Evolutionary conservation across 2,113 vertebrate species (phyloP), one percentile per base, ranked within the genome.

Genomic region (Psittacula cyanocephala): DNA sequence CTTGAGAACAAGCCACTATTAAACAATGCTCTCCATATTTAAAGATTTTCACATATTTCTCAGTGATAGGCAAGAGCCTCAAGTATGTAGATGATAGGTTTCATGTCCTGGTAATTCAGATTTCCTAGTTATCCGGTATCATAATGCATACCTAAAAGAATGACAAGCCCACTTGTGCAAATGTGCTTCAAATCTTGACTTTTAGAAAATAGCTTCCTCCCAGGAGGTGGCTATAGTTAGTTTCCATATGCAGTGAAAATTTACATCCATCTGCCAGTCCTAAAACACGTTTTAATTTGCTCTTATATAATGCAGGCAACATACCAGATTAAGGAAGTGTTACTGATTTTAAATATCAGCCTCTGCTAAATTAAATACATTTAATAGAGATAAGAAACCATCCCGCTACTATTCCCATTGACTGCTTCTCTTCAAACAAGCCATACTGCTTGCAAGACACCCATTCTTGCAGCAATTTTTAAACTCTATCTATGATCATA

Each of bases 181-280:
- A 93, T 3, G 0, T 71, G 39, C 74, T 78, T 86, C 47, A 27
- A 6, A 84, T 55, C 76, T 28, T 31, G 35, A 70, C 71, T 88
- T 60, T 7, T 86, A 81, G 71, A 93, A 96, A 96, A 91, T 0
- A 93, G 57, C 64, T 80, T 71, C 69, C 83, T 94, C 76, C 86
- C 91, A 87, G 52, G 69, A 92, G 69, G 50, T 67, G 27, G 86
- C 84, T 97, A 95, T 76, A 95, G 93, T 93, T 95, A 96, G 91
- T 91, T 93, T 75, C 91, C 84, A 75, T 39, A 91, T 71, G 84
- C 77, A 81, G 84, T 37, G 69, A 95, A 81, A 52, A 93, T 84
- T 84, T 87, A 92, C 44, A 88, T 83, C 92, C 92, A 96, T 96
- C 94, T 96, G 96, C 72, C 77, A 91, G 72, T 46, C 44, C 71